A percentile compares a stretch with the other conserved stretches of the same genome.
Conservation (phyloP, 2,888 invertebrate genomes). For the Cynaeus angustus region DNA sequence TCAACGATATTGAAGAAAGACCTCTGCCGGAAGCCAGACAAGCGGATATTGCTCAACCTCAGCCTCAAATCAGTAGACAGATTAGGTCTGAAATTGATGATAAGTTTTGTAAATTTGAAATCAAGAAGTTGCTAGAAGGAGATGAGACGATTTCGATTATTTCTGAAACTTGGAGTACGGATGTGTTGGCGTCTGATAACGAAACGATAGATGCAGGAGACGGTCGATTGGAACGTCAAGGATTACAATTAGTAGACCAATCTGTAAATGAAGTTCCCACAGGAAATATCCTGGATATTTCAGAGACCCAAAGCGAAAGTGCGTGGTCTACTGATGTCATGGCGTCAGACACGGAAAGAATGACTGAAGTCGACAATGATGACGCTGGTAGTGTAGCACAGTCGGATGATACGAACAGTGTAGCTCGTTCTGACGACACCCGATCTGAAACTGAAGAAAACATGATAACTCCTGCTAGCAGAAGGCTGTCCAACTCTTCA, state of each 20-base stretch:
- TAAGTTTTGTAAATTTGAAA: constrained; percentile 98
- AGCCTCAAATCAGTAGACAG: constrained; percentile 78
- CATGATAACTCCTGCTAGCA: constrained; percentile 57
- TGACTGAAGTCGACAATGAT: constrained; percentile 87
- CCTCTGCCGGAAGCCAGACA: constrained; percentile 62
- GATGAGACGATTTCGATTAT: constrained; percentile 98
- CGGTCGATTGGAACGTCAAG: constrained; percentile 74
- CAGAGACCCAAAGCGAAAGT: constrained; percentile 94
- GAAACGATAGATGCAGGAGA: constrained; percentile 87
- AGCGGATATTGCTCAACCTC: constrained; percentile 71
- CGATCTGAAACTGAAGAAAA: constrained; percentile 75
- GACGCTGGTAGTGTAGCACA: constrained; percentile 79
- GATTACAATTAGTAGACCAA: constrained; percentile 63
- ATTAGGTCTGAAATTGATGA: constrained; percentile 97
- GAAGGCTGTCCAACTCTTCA: constrained; percentile 56
- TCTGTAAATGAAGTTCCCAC: constrained; percentile 68
- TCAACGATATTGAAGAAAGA: constrained; percentile 76
- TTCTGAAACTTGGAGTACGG: constrained; percentile 99
- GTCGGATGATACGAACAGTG: constrained; percentile 73
- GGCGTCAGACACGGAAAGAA: constrained; percentile 92
- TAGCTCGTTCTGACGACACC: constrained; percentile 85
- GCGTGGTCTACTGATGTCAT: constrained; percentile 99
- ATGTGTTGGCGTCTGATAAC: constrained; percentile 96
- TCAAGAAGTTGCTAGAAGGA: constrained; percentile 83
- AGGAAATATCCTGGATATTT: constrained; percentile 79